Conservation (phyloP, 2,113 vertebrate genomes). For the Clarias batrachus region DNA sequence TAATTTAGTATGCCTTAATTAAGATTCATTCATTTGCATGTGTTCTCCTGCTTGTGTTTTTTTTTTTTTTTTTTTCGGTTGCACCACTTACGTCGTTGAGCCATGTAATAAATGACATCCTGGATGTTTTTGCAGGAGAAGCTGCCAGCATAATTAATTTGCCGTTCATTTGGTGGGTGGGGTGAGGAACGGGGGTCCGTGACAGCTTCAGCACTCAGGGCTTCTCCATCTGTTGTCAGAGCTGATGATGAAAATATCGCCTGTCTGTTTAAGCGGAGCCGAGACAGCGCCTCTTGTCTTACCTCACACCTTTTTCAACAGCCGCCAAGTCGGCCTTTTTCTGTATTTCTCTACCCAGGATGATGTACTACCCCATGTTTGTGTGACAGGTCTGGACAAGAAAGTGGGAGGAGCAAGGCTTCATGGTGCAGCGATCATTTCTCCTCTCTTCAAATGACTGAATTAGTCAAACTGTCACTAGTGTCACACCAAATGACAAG, state of each 20-base stretch:
- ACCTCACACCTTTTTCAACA: not conserved
- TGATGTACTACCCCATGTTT: not conserved
- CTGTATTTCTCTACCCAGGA: not conserved
- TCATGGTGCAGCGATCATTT: not conserved
- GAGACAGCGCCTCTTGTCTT: not conserved
- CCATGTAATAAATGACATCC: slow-evolving; percentile 65
- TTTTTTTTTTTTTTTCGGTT: slow-evolving; percentile 47
- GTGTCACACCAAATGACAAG: slow-evolving; percentile 56
- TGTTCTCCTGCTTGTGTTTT: slow-evolving; percentile 51
- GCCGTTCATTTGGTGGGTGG: slow-evolving; percentile 52
- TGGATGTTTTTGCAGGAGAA: slow-evolving; percentile 59
- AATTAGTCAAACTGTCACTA: slow-evolving; percentile 61
- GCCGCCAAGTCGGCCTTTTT: not conserved
- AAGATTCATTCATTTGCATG: slow-evolving; percentile 71
- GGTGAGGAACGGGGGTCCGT: slow-evolving; percentile 42
- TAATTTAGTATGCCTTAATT: slow-evolving; percentile 70
- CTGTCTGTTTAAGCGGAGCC: not conserved
- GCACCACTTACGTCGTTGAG: slow-evolving; percentile 54
- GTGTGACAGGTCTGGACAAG: not conserved
- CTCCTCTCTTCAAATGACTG: slow-evolving; percentile 39
- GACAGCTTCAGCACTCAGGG: slow-evolving; percentile 34
- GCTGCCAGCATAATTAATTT: slow-evolving; percentile 70
- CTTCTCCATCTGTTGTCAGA: slow-evolving; percentile 33
- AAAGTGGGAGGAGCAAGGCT: not conserved
- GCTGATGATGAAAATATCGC: slow-evolving; percentile 35